Evolutionary conservation across 1,140 invertebrate species (phyloP).

Genomic region (Trypoxylus dichotomus): DNA sequence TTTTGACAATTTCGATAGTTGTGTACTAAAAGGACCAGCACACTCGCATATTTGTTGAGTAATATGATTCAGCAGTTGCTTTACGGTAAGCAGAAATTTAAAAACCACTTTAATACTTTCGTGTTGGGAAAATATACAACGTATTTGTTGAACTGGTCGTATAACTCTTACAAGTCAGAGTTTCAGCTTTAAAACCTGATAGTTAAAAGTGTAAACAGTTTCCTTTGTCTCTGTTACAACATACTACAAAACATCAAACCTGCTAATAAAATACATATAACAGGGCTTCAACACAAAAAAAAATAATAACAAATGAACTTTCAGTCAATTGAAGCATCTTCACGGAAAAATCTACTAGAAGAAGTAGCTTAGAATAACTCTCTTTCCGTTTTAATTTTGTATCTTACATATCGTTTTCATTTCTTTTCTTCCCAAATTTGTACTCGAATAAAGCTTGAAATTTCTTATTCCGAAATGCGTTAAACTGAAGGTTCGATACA

Average conservation of each 20-base stretch:
- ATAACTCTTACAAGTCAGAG: too few relatives aligned
- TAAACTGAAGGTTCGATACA: background rate
- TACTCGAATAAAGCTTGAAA: conserved; percentile 26
- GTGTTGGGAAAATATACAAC: too few relatives aligned
- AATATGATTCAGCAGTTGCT: too few relatives aligned
- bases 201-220: too few relatives aligned
- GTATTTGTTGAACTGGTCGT: too few relatives aligned
- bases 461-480: background rate
- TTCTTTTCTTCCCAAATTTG: conserved; percentile 7
- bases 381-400: background rate
- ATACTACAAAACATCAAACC: background rate
- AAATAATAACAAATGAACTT: background rate
- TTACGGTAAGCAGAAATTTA: too few relatives aligned
- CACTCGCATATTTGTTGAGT: too few relatives aligned
- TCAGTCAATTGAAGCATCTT: background rate
- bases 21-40: too few relatives aligned
- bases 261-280: background rate
- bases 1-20: too few relatives aligned
- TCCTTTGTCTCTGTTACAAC: too few relatives aligned
- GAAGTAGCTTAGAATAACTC: background rate
- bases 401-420: background rate
- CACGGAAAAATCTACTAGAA: background rate
- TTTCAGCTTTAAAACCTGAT: too few relatives aligned
- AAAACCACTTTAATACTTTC: too few relatives aligned
- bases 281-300: background rate